Conservation (phyloP, 2,888 invertebrate species). For the Erynnis tages region DNA sequence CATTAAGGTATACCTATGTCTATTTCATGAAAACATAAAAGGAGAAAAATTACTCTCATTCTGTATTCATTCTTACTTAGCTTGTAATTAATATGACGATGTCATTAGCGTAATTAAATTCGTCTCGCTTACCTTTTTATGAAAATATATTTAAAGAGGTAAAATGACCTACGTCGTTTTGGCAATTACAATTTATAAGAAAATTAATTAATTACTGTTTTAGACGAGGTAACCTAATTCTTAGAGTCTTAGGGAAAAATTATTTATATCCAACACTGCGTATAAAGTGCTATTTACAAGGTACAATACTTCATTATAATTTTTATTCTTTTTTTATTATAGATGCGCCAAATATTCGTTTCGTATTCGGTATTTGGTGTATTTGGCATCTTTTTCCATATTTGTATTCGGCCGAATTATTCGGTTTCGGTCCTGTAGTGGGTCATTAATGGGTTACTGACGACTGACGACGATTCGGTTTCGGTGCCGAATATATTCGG, state of each 20-base stretch:
- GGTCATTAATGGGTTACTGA: too few species aligned
- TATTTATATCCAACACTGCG: too few species aligned
- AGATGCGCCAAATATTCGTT: too few species aligned
- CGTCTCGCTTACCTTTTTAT: constrained; percentile 19
- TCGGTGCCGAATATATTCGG: too few species aligned
- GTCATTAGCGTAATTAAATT: constrained; percentile 27
- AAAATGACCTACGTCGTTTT: constrained; percentile 17
- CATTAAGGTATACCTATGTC: constrained; percentile 13
- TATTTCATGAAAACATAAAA: constrained; percentile 26
- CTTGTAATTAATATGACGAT: constrained; percentile 29
- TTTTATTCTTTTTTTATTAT: too few species aligned
- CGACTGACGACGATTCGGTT: too few species aligned
- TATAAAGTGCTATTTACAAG: too few species aligned
- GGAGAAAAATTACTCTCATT: constrained; percentile 26
- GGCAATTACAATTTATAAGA: constrained; percentile 6
- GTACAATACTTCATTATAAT: too few species aligned
- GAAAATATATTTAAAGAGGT: constrained; percentile 23
- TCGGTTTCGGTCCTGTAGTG: too few species aligned
- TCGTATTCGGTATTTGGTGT: too few species aligned
- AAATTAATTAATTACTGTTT: not conserved
- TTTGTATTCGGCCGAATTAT: too few species aligned
- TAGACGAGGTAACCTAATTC: not conserved
- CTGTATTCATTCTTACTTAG: constrained; percentile 26
- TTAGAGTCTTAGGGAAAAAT: not conserved
- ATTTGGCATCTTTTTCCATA: too few species aligned